Evolutionary conservation across 2,113 vertebrate genomes (phyloP).

Genomic region (Scalopus aquaticus): DNA sequence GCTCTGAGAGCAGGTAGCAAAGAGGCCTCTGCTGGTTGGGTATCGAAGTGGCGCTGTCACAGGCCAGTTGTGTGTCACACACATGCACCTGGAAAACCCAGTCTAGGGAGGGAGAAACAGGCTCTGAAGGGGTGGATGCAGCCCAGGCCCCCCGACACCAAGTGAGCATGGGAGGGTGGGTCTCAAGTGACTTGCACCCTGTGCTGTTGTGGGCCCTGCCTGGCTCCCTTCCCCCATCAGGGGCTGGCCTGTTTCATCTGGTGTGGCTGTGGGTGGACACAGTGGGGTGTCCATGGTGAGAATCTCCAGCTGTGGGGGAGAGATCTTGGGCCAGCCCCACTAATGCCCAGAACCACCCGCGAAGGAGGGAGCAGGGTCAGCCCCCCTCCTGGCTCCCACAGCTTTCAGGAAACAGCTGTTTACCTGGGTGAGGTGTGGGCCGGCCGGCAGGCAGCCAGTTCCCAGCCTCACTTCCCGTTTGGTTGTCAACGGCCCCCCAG

Average conservation of each 20-base stretch:
- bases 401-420: conserved; percentile 61
- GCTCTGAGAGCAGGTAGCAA: too few species aligned
- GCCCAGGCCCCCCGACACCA: background rate
- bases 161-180: background rate
- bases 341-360: background rate
- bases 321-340: background rate
- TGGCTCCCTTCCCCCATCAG: background rate
- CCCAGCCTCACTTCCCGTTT: background rate
- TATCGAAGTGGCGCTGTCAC: background rate
- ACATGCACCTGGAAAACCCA: fast-evolving
- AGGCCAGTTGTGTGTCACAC: background rate
- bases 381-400: background rate
- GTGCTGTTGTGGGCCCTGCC: background rate
- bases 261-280: background rate
- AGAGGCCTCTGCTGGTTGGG: too few species aligned
- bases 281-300: background rate
- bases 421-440: conserved; percentile 63
- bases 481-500: conserved; percentile 7
- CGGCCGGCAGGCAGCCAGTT: background rate
- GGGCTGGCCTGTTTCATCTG: background rate
- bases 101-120: background rate
- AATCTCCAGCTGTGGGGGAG: background rate
- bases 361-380: background rate
- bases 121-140: too few species aligned
- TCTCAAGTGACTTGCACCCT: background rate